Percentiles rank a stretch among this genome's conserved stretches.
Evolutionary conservation across 2,888 invertebrate species (phyloP).

Genomic region (Polymixis flavicincta): DNA sequence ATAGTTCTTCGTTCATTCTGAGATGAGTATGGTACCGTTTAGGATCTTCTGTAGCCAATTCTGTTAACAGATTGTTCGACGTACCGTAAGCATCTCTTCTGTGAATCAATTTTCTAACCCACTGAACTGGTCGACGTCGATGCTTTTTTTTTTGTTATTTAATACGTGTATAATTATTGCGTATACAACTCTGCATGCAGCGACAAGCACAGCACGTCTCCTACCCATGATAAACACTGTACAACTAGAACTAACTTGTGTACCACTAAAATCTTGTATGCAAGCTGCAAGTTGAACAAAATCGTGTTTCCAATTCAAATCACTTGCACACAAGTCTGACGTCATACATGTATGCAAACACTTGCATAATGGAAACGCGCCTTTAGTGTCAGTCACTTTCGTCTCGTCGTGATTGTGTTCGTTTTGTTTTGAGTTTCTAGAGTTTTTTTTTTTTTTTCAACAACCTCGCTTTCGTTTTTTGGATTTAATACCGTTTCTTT

Average conservation of each 20-base stretch:
- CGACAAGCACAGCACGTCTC: conserved; percentile 50
- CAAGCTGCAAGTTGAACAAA: conserved; percentile 48
- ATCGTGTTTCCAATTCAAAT: conserved; percentile 50
- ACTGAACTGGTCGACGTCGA: conserved; percentile 48
- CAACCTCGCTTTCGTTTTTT: too few species aligned
- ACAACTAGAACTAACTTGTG: conserved; percentile 45
- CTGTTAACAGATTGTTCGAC: conserved; percentile 47
- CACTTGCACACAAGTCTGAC: conserved; percentile 1
- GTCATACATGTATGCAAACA: conserved; percentile 11
- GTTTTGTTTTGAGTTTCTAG: too few species aligned
- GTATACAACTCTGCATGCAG: conserved; percentile 50
- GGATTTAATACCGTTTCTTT: too few species aligned
- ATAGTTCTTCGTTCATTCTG: conserved; percentile 46
- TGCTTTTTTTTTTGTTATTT: conserved; percentile 46
- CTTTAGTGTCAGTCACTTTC: too few species aligned
- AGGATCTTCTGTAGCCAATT: conserved; percentile 41
- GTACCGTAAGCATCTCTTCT: conserved; percentile 47
- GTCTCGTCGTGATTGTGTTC: too few species aligned
- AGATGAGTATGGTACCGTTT: conserved; percentile 46
- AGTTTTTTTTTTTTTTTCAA: too few species aligned
- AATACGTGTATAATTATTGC: conserved; percentile 40
- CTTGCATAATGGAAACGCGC: conserved; percentile 46
- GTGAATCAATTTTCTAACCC: conserved; percentile 48
- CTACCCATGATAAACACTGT: conserved; percentile 50
- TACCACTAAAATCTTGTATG: conserved; percentile 49